Evolutionary conservation across 2,113 vertebrate species (phyloP).

Genomic region (Penelope pileata): DNA sequence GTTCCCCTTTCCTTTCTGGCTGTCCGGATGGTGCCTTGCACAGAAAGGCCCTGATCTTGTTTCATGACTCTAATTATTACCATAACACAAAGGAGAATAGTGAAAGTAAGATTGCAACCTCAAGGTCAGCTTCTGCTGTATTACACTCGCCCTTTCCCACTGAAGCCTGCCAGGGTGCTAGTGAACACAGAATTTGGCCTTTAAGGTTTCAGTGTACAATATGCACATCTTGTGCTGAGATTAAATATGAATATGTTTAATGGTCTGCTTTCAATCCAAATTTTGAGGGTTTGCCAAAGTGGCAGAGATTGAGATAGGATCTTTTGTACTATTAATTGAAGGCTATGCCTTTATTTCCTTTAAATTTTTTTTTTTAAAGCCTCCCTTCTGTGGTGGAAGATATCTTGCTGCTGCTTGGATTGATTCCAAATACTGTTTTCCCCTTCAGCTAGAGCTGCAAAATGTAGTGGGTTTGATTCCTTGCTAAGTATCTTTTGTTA

Average conservation of each 20-base stretch:
- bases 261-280: constrained; percentile 64
- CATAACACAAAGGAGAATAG: not conserved
- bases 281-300: constrained; percentile 63
- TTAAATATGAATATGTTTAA: constrained; percentile 60
- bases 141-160: not conserved
- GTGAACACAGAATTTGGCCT: constrained; percentile 41
- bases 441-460: constrained; percentile 52
- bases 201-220: constrained; percentile 22
- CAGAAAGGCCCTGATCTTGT: not conserved
- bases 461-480: constrained; percentile 63
- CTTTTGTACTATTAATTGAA: constrained; percentile 62
- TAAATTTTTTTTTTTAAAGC: constrained; percentile 9
- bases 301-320: constrained; percentile 53
- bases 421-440: constrained; percentile 43
- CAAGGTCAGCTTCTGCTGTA: constrained; percentile 25
- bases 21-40: not conserved
- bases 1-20: not conserved
- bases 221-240: constrained; percentile 44
- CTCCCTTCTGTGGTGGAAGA: constrained; percentile 50
- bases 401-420: constrained; percentile 61
- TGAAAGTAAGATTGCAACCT: not conserved
- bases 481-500: constrained; percentile 67
- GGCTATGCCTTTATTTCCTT: constrained; percentile 55
- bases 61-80: not conserved
- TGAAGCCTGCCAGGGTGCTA: constrained; percentile 11